A percentile compares a stretch with the other conserved stretches of the same genome.
phyloP scores from a whole-genome alignment of 2,797 vertebrate genomes.

The Onychomys arenicola region DNA sequence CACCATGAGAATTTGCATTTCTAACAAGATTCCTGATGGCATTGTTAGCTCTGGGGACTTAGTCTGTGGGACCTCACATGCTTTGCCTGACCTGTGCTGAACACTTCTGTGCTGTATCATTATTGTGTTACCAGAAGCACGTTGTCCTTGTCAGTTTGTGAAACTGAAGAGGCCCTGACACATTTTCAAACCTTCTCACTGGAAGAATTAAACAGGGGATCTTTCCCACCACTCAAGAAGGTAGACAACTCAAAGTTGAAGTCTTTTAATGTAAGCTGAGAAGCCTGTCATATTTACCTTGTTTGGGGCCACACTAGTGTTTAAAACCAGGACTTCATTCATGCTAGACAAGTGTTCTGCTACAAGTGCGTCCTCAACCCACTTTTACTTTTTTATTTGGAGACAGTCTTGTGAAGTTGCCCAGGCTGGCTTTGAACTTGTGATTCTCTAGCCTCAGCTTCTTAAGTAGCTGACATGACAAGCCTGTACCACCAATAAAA shows the following conservation, averaged over 20 bases:
- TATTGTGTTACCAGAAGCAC: not conserved
- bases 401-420: not conserved
- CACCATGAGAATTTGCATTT: not conserved
- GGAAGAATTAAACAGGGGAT: not conserved
- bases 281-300: not conserved
- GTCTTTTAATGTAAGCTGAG: not conserved
- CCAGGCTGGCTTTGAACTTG: not conserved
- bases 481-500: not conserved
- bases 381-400: not conserved
- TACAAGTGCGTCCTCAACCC: not conserved
- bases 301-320: not conserved
- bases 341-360: not conserved
- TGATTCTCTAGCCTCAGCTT: not conserved
- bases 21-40: not conserved
- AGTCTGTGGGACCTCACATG: not conserved
- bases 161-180: not conserved
- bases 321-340: not conserved
- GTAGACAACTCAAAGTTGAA: not conserved
- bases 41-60: not conserved
- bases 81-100: not conserved
- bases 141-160: not conserved
- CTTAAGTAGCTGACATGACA: not conserved
- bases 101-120: not conserved
- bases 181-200: conserved; percentile 7
- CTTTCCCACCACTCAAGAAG: not conserved